These are phyloP conservation scores for Vidua macroura DNA, from an alignment of 2,113 vertebrate species.

Conservation along the genomic window DNA sequence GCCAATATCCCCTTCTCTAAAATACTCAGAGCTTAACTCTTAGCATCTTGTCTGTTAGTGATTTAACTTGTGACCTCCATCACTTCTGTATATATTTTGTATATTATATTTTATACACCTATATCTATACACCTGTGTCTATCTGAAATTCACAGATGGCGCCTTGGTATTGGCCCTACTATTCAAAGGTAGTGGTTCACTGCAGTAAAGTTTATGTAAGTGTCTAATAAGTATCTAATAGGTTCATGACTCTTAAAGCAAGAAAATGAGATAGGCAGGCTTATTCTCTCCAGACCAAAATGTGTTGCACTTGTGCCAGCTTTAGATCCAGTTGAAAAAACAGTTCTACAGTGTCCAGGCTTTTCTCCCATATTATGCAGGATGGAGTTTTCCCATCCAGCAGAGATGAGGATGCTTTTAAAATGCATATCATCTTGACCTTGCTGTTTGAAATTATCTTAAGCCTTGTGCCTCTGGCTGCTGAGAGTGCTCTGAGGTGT, in stretches of 20 bases:
- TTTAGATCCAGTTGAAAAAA: background rate
- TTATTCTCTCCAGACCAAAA: background rate
- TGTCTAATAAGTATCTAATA: background rate
- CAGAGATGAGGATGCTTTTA: background rate
- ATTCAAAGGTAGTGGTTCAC: background rate
- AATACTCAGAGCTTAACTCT: background rate
- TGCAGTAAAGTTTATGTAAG: background rate
- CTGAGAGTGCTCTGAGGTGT: background rate
- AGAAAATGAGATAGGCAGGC: background rate
- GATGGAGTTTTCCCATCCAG: background rate
- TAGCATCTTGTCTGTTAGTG: background rate
- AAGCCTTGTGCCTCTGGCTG: background rate
- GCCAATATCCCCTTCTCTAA: background rate
- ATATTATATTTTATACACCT: background rate
- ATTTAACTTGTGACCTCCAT: background rate
- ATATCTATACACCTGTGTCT: background rate
- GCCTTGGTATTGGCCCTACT: background rate
- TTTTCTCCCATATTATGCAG: background rate
- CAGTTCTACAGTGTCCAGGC: background rate
- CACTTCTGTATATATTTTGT: background rate
- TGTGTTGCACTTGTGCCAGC: background rate
- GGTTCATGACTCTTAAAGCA: background rate
- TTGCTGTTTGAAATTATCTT: background rate
- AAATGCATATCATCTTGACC: rapidly evolving
- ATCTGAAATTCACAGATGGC: background rate